Base-by-base conservation (phyloP, 2,797 vertebrate species). In the Cryptoprocta ferox region DNA sequence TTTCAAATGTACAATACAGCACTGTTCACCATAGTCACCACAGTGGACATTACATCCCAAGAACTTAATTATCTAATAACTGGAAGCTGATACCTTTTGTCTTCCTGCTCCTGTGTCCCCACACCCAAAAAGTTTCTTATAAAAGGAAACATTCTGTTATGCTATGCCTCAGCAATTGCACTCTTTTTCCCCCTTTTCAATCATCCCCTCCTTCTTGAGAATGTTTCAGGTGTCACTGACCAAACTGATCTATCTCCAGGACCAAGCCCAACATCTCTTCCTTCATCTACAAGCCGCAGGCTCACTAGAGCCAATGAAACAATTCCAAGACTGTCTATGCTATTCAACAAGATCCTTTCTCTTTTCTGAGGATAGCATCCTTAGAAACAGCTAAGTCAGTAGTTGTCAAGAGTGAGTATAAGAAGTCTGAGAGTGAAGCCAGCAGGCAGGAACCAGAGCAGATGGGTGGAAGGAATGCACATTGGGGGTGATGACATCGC, bases 371-470 rank as follows among this genome's bases (percentile, higher is more conserved):
- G 18, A 68, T 32, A 48, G 5, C 10, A 8, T 10, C 9, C 19
- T 59, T 11, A 61, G 85, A 39, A 39, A 61, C 11, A 30, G 15
- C 1, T 0, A 30, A 14, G 45, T 56, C 75, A 42, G 18, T 26
- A 42, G 45, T 14, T 32, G 48, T 45, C 35, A 24, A 50, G 73
- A 28, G 50, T 37, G 14, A 73, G 7, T 48, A 21, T 66, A 18
- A 68, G 65, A 86, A 63, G 32, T n/a, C 79, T 56, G 42, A 82
- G 50, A 87, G 63, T 6, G 21, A 87, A 89, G 89, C 14, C 76
- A 50, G 12, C 3, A 15, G 15, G 21, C 87, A 48, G 32, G 12
- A 42, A 6, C 24, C 39, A 39, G 37, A 42, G 70, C 6, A 5
- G 12, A 14, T 10, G 32, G 37, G 24, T 53, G 37, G 37, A 42